Percentiles rank a stretch among this genome's conserved stretches.
Conservation (phyloP, 2,113 vertebrate species). For the Aphyosemion australe region DNA sequence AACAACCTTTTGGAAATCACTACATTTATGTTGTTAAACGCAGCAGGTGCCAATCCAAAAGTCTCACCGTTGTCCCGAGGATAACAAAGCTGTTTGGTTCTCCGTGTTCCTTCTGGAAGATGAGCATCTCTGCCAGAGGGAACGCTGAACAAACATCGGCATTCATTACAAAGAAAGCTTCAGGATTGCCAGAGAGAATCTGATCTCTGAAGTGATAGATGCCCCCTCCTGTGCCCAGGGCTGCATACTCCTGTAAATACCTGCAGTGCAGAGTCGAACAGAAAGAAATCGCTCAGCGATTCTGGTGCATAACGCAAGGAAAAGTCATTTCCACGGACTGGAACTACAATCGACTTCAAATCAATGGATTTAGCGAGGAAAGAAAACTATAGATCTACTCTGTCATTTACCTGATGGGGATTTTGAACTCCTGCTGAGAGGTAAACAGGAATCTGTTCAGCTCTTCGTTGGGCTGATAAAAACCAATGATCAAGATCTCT, state of each 20-base stretch:
- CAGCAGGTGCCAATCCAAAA: neutral
- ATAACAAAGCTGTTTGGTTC: slow-evolving; percentile 88
- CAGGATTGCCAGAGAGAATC: slow-evolving; percentile 90
- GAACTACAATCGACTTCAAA: neutral
- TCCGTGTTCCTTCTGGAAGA: slow-evolving; percentile 82
- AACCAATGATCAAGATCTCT: slow-evolving; percentile 95
- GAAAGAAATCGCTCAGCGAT: slow-evolving; percentile 9
- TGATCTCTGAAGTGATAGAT: slow-evolving; percentile 99
- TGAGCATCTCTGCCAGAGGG: slow-evolving; percentile 90
- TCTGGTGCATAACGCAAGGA: neutral
- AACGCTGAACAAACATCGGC: slow-evolving; percentile 96
- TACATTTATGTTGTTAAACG: neutral
- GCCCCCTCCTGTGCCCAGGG: slow-evolving; percentile 94
- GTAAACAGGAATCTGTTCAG: slow-evolving; percentile 87
- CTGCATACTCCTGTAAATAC: slow-evolving; percentile 94
- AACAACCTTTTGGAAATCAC: neutral
- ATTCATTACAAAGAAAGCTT: slow-evolving; percentile 96
- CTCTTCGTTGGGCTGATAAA: slow-evolving; percentile 95
- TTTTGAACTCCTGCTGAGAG: slow-evolving; percentile 92
- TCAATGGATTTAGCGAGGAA: neutral
- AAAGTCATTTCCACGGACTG: neutral
- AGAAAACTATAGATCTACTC: neutral
- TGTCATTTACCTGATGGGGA: slow-evolving; percentile 84
- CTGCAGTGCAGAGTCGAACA: slow-evolving; percentile 64
- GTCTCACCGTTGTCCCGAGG: slow-evolving; percentile 92